Conservation (phyloP, 2,888 invertebrate genomes). For the Brachylomia viminalis region DNA sequence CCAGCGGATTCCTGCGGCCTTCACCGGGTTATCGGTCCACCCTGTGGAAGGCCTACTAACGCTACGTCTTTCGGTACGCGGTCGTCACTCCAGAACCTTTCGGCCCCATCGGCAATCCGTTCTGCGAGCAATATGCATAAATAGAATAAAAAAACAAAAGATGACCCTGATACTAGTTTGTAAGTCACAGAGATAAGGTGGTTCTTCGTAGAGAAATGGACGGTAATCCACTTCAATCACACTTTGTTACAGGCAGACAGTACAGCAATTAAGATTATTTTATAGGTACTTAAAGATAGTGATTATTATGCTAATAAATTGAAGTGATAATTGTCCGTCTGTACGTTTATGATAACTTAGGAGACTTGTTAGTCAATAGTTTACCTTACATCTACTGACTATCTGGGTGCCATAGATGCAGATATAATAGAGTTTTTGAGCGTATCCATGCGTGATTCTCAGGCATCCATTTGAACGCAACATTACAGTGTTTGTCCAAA, state of each 20-base stretch:
- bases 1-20: not conserved
- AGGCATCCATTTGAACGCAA: not conserved
- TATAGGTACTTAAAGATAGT: constrained; percentile 25
- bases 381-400: not conserved
- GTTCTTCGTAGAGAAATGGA: not conserved
- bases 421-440: not conserved
- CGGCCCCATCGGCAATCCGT: not conserved
- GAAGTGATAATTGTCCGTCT: constrained; percentile 17
- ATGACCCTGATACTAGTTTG: constrained; percentile 14
- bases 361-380: not conserved
- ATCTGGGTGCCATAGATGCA: not conserved
- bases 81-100: not conserved
- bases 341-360: not conserved
- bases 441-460: not conserved
- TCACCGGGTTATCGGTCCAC: not conserved
- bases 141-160: constrained; percentile 8
- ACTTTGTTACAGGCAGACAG: not conserved
- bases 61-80: not conserved
- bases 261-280: constrained; percentile 44
- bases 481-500: not conserved
- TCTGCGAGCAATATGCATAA: not conserved
- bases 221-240: constrained; percentile 36
- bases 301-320: constrained; percentile 3
- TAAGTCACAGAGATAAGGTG: constrained; percentile 19
- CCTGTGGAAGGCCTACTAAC: not conserved